These are phyloP conservation scores for Lamellibrachia satsuma DNA, from an alignment of 2,888 invertebrate genomes.

Conservation along the genomic window DNA sequence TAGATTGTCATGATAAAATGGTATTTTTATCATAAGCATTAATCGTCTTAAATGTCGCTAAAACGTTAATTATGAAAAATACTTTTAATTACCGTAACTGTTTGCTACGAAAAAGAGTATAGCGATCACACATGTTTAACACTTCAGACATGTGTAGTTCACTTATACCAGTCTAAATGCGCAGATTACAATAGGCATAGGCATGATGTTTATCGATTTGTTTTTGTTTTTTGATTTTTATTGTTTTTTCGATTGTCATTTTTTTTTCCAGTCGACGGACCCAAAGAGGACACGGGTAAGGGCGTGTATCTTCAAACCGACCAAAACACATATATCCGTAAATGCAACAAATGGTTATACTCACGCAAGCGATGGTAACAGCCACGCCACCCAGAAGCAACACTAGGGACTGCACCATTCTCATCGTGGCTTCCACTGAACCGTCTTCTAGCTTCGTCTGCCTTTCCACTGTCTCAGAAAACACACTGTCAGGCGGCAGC, in stretches of 20 bases:
- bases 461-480: background rate
- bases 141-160: too few species aligned
- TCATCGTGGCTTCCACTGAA: background rate
- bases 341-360: background rate
- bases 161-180: too few species aligned
- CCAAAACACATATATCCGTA: background rate
- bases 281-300: background rate
- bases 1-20: too few species aligned
- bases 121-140: too few species aligned
- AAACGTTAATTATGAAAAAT: background rate
- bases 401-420: background rate
- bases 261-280: background rate
- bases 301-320: background rate
- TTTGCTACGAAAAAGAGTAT: too few species aligned
- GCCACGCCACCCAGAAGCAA: background rate
- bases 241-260: too few species aligned
- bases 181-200: too few species aligned
- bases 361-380: background rate
- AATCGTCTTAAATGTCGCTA: background rate
- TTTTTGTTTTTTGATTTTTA: too few species aligned
- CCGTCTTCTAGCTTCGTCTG: background rate
- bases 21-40: background rate
- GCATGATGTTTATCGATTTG: too few species aligned
- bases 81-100: background rate
- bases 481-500: background rate